Conservation (phyloP, 30 jellyfish, hydroid and myxozoan species). For the Morbakka virulenta region DNA sequence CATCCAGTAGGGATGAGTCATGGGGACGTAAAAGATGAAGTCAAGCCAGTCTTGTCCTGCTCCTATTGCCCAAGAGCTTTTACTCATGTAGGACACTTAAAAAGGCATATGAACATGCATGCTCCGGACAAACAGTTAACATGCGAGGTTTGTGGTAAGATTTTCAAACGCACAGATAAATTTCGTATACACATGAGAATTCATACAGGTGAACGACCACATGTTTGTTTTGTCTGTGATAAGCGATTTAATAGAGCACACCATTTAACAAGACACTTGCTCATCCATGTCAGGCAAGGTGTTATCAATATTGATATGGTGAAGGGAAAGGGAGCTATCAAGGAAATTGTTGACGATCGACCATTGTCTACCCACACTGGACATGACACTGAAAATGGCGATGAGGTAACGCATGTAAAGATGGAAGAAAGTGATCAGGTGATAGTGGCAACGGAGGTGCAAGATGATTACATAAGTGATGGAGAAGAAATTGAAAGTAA, state of each 20-base stretch:
- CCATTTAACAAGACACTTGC: neutral
- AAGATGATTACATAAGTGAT: neutral
- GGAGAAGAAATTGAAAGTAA: neutral
- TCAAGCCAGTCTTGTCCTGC: neutral
- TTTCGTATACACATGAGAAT: neutral
- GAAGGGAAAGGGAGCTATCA: neutral
- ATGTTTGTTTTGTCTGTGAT: neutral
- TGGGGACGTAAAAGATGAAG: neutral
- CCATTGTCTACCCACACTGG: neutral
- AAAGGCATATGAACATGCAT: neutral
- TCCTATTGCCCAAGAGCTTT: neutral
- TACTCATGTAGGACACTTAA: neutral
- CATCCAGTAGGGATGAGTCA: neutral
- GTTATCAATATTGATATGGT: neutral
- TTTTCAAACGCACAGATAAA: neutral
- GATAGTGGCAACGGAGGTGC: neutral
- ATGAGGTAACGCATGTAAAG: neutral
- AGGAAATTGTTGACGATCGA: neutral
- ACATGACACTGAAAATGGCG: neutral
- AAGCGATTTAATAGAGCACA: neutral
- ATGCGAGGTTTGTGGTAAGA: neutral
- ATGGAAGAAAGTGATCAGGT: neutral
- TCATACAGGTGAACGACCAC: constrained; percentile 3
- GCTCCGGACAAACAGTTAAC: neutral
- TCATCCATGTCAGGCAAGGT: neutral